Percentiles rank a stretch among this genome's conserved stretches.
Evolutionary conservation across 2,113 vertebrate species (phyloP).

Genomic region (Psephotus haematonotus): DNA sequence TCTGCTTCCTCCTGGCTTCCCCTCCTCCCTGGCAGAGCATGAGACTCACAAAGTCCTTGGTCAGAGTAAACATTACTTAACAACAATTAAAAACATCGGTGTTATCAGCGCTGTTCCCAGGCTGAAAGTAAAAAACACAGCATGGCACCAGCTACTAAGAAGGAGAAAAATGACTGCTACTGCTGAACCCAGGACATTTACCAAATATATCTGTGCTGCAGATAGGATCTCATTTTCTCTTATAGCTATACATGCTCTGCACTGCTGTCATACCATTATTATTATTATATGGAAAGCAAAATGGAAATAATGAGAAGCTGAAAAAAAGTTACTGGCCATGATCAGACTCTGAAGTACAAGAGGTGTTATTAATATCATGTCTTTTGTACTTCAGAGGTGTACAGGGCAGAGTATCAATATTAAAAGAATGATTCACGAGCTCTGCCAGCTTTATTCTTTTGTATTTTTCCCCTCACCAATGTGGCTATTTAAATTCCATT

Average conservation of each 20-base stretch:
- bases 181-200: not conserved
- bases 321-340: not conserved
- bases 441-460: not conserved
- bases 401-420: not conserved
- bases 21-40: not conserved
- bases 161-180: not conserved
- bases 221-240: not conserved
- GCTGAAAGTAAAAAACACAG: not conserved
- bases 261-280: not conserved
- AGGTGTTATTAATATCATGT: not conserved
- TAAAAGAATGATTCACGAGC: not conserved
- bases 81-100: not conserved
- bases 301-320: not conserved
- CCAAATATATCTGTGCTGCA: not conserved
- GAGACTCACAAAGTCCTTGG: not conserved
- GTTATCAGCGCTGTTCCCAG: not conserved
- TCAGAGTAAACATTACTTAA: not conserved
- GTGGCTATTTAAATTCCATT: constrained; percentile 15
- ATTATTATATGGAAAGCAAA: not conserved
- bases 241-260: not conserved
- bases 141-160: not conserved
- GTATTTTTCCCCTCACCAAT: not conserved
- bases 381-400: not conserved
- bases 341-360: not conserved
- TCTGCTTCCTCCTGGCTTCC: no score